Conservation (phyloP, 2,113 vertebrate genomes). For the Microcebus tavaratra region DNA sequence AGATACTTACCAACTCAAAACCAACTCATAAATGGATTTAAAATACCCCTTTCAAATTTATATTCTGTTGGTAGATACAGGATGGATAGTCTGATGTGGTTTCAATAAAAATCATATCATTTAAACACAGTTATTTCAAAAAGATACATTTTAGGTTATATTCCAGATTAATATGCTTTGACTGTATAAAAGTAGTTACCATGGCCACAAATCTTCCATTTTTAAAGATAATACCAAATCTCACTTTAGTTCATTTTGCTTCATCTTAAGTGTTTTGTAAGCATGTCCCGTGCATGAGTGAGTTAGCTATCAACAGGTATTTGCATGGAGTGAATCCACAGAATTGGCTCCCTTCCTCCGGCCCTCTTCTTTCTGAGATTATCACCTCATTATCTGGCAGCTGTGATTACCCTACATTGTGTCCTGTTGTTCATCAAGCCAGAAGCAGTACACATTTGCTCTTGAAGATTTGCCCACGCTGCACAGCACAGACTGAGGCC, state of each 20-base stretch:
- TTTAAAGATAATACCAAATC: not conserved
- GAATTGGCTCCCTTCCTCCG: not conserved
- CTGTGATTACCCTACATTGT: not conserved
- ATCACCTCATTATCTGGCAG: not conserved
- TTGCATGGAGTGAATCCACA: too few species aligned
- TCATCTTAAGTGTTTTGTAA: not conserved
- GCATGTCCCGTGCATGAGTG: not conserved
- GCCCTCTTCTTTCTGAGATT: not conserved
- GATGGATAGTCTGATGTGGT: not conserved
- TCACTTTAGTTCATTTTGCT: not conserved
- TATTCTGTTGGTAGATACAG: not conserved
- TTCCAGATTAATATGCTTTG: not conserved
- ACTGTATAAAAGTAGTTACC: not conserved
- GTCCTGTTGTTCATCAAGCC: not conserved
- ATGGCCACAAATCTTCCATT: not conserved
- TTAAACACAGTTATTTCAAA: not conserved
- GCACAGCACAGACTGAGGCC: not conserved
- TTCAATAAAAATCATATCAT: not conserved
- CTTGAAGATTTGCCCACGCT: not conserved
- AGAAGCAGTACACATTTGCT: not conserved
- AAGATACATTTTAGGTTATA: not conserved
- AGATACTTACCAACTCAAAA: not conserved
- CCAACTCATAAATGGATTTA: not conserved
- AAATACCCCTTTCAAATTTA: conserved; percentile 2
- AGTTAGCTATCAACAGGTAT: not conserved